Evolutionary conservation across 2,797 vertebrate species (phyloP).

Genomic region (Urosaurus nigricauda): DNA sequence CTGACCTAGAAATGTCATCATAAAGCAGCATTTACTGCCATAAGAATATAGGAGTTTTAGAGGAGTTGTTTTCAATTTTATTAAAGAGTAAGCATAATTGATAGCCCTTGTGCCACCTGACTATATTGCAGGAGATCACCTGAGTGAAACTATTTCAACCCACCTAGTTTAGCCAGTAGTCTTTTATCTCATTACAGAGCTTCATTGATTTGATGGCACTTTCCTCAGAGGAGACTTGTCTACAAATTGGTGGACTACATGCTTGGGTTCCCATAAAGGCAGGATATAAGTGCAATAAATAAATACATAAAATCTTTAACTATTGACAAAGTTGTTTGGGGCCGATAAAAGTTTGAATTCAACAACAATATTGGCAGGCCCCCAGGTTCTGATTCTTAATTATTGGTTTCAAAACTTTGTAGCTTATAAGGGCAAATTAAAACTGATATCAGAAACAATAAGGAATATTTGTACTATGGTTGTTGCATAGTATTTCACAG

Average conservation of each 20-base stretch:
- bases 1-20: constrained; percentile 42
- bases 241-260: no score
- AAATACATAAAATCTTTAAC: neutral
- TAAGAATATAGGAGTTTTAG: neutral
- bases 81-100: constrained; percentile 2
- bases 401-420: neutral
- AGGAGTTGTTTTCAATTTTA: constrained; percentile 2
- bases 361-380: neutral
- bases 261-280: no score
- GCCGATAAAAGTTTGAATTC: neutral
- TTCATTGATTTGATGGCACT: neutral
- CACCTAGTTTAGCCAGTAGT: neutral
- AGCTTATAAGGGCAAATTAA: neutral
- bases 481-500: neutral
- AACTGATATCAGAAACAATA: neutral
- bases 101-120: constrained; percentile 8
- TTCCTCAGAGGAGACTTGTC: neutral
- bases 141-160: neutral
- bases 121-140: neutral
- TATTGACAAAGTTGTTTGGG: neutral
- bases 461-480: neutral
- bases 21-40: neutral
- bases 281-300: no score
- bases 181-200: neutral
- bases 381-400: no score